Base-by-base conservation (phyloP, 2,113 vertebrate species). In the Monopterus albus region DNA sequence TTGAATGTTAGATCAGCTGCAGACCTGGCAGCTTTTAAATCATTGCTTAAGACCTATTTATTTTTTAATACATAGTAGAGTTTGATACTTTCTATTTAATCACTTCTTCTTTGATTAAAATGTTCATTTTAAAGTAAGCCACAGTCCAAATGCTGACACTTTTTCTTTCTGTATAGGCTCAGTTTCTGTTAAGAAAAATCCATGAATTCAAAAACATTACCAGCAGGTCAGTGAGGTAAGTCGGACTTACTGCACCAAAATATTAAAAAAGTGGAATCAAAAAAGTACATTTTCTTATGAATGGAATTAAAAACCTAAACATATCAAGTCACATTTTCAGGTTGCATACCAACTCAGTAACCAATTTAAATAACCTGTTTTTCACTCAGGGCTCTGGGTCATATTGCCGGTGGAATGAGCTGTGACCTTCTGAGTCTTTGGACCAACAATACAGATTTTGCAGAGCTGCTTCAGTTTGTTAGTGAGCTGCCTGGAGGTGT, bases 151-250 rank as follows among this genome's bases (percentile, higher is more conserved):
- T 65, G 7, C 39, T 35, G 11, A 40, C 2, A 36, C 3, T 57
- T 42, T 71, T 46, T 88, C 53, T 88, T 28, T 90, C 57, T 59
- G 18, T 20, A 56, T 81, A 97, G 96, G 92, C 94, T 82, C 95
- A 95, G 70, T 90, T 95, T 84, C 89, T 96, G 38, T 96, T 95
- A 83, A 94, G 86, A 83, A 94, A 90, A 90, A 89, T 95, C 82
- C 80, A 89, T 21, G 70, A 87, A 55, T 73, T 82, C 43, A 67
- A 78, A 78, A 95, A 94, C 43, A 40, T 91, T 55, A 96, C 93
- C 62, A 85, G 83, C 60, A 88, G 79, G 42, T 89, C 78, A 29
- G 61, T 93, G 26, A 90, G 91, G 96, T 96, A 88, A 93, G 94
- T 92, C 71, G 77, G 45, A 52, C 26, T 1, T 7, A 35, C 20